Conservation (phyloP, 2,888 invertebrate species). For the Conus canariensis region DNA sequence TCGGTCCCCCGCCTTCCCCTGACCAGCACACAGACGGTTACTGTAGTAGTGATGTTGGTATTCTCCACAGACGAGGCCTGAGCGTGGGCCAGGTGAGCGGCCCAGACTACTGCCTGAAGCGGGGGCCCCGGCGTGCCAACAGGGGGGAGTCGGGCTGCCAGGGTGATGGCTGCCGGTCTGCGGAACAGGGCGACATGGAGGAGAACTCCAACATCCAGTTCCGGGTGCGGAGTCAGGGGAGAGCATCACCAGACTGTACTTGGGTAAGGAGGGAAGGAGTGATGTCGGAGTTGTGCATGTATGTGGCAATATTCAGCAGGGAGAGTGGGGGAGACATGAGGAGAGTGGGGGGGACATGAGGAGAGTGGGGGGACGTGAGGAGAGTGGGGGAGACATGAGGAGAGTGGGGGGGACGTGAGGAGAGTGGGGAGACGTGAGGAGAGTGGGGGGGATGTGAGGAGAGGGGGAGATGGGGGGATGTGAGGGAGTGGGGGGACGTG, state of each 20-base stretch:
- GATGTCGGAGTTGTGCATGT: neutral
- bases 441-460: no score
- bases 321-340: neutral
- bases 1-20: no score
- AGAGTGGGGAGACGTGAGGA: no score
- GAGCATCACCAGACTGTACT: constrained; percentile 18
- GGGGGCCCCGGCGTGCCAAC: constrained; percentile 58
- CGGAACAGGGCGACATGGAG: constrained; percentile 38
- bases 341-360: neutral
- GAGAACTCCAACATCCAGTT: constrained; percentile 64
- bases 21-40: no score
- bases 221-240: constrained; percentile 61
- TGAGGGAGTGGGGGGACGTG: no score
- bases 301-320: neutral
- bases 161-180: constrained; percentile 22
- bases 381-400: no score
- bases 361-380: no score
- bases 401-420: no score
- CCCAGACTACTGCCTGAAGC: constrained; percentile 71
- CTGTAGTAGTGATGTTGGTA: no score
- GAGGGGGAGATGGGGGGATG: no score
- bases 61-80: constrained; percentile 65
- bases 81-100: constrained; percentile 71
- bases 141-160: constrained; percentile 45
- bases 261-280: constrained; percentile 25